Conservation (phyloP, 64 coral and sea anemone species). For the Acropora tenuis region DNA sequence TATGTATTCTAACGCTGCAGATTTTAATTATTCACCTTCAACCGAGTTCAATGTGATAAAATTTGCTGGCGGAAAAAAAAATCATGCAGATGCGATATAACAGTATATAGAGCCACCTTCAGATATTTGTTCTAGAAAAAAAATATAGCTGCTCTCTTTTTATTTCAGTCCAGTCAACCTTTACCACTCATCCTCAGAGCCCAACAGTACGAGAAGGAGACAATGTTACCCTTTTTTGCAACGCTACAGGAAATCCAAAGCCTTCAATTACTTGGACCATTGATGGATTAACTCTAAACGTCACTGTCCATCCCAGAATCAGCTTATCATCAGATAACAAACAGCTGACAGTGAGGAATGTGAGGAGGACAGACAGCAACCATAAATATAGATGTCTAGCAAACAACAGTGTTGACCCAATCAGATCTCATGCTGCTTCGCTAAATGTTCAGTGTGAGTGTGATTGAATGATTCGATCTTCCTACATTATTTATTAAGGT, state of each 20-base stretch:
- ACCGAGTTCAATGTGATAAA: no score
- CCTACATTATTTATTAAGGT: background rate
- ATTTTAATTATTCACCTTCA: no score
- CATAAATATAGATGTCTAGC: slow-evolving; percentile 22
- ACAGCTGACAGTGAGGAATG: slow-evolving; percentile 13
- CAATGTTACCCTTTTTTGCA: slow-evolving; percentile 18
- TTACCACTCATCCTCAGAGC: background rate
- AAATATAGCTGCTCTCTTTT: no score
- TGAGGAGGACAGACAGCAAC: slow-evolving; percentile 1
- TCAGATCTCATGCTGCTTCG: background rate
- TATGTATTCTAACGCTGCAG: no score
- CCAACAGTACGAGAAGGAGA: slow-evolving; percentile 8
- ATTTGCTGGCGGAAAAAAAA: no score
- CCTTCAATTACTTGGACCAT: slow-evolving; percentile 18
- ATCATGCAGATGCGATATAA: no score
- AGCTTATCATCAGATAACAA: background rate
- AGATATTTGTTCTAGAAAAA: no score
- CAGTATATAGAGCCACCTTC: no score
- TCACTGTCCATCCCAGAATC: background rate
- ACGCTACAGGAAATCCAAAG: slow-evolving; percentile 4
- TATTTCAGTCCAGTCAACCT: background rate
- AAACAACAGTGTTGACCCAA: background rate
- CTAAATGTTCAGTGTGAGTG: slow-evolving; percentile 35
- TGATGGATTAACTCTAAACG: background rate
- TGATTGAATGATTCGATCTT: background rate